These are phyloP conservation scores for Oreochromis grahami DNA, from an alignment of 2,797 vertebrate species.

Conservation along the genomic window DNA sequence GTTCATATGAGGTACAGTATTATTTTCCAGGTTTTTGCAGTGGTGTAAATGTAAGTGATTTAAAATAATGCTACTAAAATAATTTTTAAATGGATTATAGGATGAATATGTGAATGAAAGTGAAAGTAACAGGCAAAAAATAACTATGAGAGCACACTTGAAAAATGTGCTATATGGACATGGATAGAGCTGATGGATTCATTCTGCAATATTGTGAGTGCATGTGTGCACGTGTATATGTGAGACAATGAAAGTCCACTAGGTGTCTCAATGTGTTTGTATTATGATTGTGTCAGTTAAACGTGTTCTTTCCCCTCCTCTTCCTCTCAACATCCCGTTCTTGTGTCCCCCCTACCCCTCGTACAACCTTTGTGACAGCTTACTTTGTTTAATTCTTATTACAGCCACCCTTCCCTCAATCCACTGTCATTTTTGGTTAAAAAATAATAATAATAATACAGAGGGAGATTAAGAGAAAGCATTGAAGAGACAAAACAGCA, in stretches of 20 bases:
- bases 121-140: background rate
- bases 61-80: background rate
- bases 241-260: conserved; percentile 41
- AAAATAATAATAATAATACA: background rate
- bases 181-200: background rate
- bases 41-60: background rate
- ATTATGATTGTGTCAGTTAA: background rate
- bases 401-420: background rate
- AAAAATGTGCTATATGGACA: background rate
- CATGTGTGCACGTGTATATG: background rate
- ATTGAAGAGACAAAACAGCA: background rate
- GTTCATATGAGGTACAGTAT: background rate
- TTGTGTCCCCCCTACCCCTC: background rate
- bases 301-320: background rate
- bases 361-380: background rate
- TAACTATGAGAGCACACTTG: background rate
- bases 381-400: background rate
- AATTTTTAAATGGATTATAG: background rate
- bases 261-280: conserved; percentile 60
- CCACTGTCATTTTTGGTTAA: background rate
- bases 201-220: background rate
- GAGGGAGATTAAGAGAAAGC: background rate
- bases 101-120: background rate
- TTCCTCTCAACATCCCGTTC: background rate
- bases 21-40: background rate